Conservation (phyloP, 2,888 invertebrate genomes). For the Synergus umbraculus region DNA sequence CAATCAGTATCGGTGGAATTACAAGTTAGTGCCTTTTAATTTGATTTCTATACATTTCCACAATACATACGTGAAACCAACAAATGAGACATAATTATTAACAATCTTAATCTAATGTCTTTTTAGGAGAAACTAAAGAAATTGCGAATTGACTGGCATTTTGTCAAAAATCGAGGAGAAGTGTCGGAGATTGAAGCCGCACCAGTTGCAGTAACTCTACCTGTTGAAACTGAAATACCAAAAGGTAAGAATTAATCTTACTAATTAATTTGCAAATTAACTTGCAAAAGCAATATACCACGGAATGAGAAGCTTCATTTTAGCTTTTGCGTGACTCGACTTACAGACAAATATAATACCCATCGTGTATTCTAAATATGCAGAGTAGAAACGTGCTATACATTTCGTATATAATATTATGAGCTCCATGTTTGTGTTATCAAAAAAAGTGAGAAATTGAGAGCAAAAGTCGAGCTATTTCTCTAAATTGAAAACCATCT, state of each 20-base stretch:
- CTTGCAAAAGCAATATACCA: not conserved
- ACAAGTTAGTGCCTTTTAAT: constrained; percentile 72
- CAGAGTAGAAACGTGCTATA: constrained; percentile 17
- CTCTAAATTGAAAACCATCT: not conserved
- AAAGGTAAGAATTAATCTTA: constrained; percentile 63
- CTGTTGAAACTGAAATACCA: constrained; percentile 43
- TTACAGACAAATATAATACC: constrained; percentile 16
- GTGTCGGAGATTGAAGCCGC: constrained; percentile 54
- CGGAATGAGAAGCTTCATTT: constrained; percentile 3
- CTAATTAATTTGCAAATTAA: not conserved
- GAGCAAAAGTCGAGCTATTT: not conserved
- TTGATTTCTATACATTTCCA: constrained; percentile 42
- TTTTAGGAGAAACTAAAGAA: constrained; percentile 79
- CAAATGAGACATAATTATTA: constrained; percentile 60
- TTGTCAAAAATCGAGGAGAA: constrained; percentile 75
- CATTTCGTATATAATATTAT: constrained; percentile 28
- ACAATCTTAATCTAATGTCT: not conserved
- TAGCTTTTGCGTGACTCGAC: constrained; percentile 24
- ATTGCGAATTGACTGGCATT: constrained; percentile 79
- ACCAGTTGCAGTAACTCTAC: constrained; percentile 49
- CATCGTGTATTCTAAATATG: constrained; percentile 29
- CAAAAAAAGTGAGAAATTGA: not conserved
- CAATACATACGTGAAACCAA: not conserved
- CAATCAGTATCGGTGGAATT: constrained; percentile 78
- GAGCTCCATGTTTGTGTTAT: constrained; percentile 1